Evolutionary conservation across 23 tunicate species (phyloP).

Genomic region (Oikopleura albicans): DNA sequence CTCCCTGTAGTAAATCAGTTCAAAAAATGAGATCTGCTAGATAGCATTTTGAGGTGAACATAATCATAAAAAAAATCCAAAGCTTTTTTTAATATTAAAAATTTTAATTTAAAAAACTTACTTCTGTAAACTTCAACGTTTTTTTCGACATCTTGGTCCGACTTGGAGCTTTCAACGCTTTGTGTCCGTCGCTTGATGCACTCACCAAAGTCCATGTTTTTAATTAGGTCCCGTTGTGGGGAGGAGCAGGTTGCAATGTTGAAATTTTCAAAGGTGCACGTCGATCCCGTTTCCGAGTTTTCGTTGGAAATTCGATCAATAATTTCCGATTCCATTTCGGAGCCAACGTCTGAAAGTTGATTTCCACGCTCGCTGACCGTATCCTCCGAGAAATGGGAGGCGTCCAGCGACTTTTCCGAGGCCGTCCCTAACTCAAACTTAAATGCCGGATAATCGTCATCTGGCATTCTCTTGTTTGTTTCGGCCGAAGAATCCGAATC

Average conservation of each 20-base stretch:
- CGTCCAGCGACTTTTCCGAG: neutral
- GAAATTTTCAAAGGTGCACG: neutral
- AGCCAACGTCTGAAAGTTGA: too few relatives aligned
- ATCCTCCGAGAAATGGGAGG: neutral
- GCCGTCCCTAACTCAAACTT: neutral
- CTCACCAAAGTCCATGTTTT: neutral
- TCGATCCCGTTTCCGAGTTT: neutral
- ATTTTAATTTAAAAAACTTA: too few relatives aligned
- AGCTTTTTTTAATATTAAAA: too few relatives aligned
- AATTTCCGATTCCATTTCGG: neutral
- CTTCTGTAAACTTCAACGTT: neutral
- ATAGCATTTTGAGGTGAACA: too few relatives aligned
- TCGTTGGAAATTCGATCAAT: neutral
- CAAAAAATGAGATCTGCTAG: too few relatives aligned
- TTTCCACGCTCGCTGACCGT: neutral
- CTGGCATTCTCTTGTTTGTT: neutral
- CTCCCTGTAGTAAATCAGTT: too few relatives aligned
- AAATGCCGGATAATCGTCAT: neutral
- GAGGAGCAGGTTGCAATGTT: neutral
- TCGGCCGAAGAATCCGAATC: neutral
- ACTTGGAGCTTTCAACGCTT: neutral
- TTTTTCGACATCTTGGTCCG: neutral
- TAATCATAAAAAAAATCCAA: too few relatives aligned
- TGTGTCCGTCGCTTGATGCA: neutral
- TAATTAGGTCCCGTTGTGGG: neutral